A percentile compares a stretch with the other conserved stretches of the same genome.
Conservation (phyloP, 2,113 vertebrate species). For the Piaya cayana region DNA sequence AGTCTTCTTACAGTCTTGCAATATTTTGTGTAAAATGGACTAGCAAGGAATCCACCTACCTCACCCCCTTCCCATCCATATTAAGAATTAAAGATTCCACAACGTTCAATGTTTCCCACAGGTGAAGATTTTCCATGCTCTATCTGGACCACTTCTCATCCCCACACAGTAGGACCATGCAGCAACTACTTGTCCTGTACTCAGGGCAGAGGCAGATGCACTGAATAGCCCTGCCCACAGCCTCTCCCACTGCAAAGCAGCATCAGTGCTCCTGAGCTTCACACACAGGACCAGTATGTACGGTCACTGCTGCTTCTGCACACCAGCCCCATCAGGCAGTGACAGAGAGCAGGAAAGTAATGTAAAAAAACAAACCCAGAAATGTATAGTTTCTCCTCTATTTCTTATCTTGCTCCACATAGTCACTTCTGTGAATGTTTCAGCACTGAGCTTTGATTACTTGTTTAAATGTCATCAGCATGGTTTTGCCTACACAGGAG, state of each 20-base stretch:
- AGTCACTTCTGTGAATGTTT: background rate
- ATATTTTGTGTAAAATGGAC: background rate
- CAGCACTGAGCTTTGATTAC: background rate
- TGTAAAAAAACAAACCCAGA: background rate
- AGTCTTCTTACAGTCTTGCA: background rate
- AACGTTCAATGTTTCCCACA: background rate
- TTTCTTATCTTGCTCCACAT: background rate
- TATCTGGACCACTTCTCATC: background rate
- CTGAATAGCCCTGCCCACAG: background rate
- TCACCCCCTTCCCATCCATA: background rate
- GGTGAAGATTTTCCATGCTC: background rate
- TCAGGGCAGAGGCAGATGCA: background rate
- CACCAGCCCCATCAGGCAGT: background rate
- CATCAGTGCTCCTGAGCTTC: background rate
- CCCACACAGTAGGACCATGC: background rate
- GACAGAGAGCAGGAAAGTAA: background rate
- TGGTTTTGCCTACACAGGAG: background rate
- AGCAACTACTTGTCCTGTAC: background rate
- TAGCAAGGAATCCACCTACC: background rate
- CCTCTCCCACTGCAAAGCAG: background rate
- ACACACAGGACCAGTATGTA: accelerated
- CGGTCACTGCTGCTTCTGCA: background rate
- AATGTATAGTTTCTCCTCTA: background rate
- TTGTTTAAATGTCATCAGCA: background rate
- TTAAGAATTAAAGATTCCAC: background rate